A percentile compares a stretch with the other conserved stretches of the same genome.
These are phyloP conservation scores for Tetraodon nigroviridis DNA, from an alignment of 2,113 vertebrate genomes.

Conservation along the genomic window DNA sequence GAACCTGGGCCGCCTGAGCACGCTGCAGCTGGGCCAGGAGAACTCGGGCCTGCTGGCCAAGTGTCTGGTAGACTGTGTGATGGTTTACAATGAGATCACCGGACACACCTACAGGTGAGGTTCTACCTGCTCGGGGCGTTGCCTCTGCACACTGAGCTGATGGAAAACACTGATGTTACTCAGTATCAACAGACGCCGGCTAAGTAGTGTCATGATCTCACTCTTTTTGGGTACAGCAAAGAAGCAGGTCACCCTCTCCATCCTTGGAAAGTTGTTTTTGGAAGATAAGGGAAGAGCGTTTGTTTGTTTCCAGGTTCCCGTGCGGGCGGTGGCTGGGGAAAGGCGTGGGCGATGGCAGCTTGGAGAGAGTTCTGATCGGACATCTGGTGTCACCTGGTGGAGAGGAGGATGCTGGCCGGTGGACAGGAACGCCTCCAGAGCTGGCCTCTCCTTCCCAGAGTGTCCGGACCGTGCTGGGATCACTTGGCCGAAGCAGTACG, in stretches of 20 bases:
- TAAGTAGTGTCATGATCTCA: too few relatives aligned
- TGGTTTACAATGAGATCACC: constrained; percentile 97
- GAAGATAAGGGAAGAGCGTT: neutral
- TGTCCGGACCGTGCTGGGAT: constrained; percentile 79
- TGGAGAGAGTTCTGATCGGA: constrained; percentile 89
- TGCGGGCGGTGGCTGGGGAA: constrained; percentile 91
- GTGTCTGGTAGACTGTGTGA: constrained; percentile 96
- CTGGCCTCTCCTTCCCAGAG: constrained; percentile 82
- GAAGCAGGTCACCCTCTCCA: too few relatives aligned
- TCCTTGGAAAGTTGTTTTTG: neutral
- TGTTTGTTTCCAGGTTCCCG: constrained; percentile 78
- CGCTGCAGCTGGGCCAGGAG: constrained; percentile 93
- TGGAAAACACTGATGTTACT: too few relatives aligned
- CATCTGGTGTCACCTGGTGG: constrained; percentile 77
- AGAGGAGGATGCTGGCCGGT: constrained; percentile 83
- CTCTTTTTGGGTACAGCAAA: too few relatives aligned
- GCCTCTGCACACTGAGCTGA: neutral
- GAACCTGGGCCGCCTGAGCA: constrained; percentile 95
- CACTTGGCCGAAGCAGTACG: constrained; percentile 80
- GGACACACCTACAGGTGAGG: constrained; percentile 94
- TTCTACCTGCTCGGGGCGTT: neutral
- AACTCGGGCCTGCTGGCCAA: constrained; percentile 95
- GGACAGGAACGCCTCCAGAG: constrained; percentile 86
- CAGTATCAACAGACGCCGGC: too few relatives aligned
- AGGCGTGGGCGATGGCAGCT: constrained; percentile 87